Percentiles rank a stretch among this genome's conserved stretches.
Evolutionary conservation across 1,140 invertebrate species (phyloP).

Genomic region (Hesperophylax magnus): DNA sequence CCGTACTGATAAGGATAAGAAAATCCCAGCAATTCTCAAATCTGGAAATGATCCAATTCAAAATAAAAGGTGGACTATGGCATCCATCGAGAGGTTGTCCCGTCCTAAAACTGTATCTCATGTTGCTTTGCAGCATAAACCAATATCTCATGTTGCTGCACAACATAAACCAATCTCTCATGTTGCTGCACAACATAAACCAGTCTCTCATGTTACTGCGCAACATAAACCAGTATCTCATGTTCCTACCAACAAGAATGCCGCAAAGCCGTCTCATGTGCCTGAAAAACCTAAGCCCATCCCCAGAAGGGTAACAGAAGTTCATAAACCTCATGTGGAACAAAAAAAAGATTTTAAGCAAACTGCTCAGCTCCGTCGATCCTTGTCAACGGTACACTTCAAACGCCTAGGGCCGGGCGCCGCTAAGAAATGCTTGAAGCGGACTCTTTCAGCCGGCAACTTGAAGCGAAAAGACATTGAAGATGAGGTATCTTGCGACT

Average conservation of each 20-base stretch:
- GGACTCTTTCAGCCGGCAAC: conserved; percentile 66
- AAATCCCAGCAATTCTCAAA: background rate
- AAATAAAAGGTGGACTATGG: conserved; percentile 45
- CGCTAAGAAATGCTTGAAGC: conserved; percentile 63
- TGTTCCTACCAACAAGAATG: background rate
- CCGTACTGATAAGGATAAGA: conserved; percentile 13
- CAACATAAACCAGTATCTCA: background rate
- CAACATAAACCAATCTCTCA: background rate
- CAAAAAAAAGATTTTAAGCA: conserved; percentile 20
- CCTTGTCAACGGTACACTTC: conserved; percentile 69
- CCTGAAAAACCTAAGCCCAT: background rate
- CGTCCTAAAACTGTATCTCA: conserved; percentile 32
- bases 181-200: background rate
- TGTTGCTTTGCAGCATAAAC: background rate
- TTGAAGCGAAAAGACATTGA: conserved; percentile 63
- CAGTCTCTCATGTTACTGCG: background rate
- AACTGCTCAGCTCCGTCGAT: conserved; percentile 55
- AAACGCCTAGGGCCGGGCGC: conserved; percentile 64
- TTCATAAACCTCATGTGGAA: conserved; percentile 13
- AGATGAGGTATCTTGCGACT: conserved; percentile 62
- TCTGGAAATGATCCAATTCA: background rate
- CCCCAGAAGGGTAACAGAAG: conserved; percentile 16
- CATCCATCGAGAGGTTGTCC: conserved; percentile 46
- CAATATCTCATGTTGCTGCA: background rate
- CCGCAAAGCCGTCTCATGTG: background rate